Percentiles rank a stretch among this genome's conserved stretches.
Conservation (phyloP, 1,140 invertebrate genomes). For the Fopius arisanus region DNA sequence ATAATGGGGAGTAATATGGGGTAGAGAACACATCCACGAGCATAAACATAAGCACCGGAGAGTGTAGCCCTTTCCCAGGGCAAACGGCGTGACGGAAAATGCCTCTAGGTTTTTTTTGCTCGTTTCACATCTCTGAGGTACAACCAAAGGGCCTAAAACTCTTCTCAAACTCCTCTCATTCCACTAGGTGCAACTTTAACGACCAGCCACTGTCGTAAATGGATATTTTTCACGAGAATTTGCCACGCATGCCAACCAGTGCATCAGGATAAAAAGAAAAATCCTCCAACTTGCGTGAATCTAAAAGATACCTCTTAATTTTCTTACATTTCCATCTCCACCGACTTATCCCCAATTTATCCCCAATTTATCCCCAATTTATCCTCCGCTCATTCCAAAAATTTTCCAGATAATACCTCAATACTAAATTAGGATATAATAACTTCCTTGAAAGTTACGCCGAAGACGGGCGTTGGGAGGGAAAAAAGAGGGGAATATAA, state of each 20-base stretch:
- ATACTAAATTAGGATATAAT: constrained; percentile 59
- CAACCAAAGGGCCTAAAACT: not conserved
- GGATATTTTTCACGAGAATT: not conserved
- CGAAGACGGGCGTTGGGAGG: constrained; percentile 38
- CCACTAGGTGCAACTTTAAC: not conserved
- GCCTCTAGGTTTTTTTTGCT: not conserved
- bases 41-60: not conserved
- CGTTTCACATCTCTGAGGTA: not conserved
- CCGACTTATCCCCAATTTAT: too few relatives aligned
- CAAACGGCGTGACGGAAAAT: not conserved
- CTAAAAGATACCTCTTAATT: too few relatives aligned
- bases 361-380: too few relatives aligned
- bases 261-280: not conserved
- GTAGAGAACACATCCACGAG: not conserved
- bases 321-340: too few relatives aligned
- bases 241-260: constrained; percentile 7
- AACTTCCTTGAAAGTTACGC: constrained; percentile 56
- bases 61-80: not conserved
- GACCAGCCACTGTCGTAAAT: not conserved
- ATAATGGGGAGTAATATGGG: too few relatives aligned
- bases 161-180: not conserved
- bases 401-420: constrained; percentile 48
- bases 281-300: too few relatives aligned
- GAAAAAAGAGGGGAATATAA: constrained; percentile 24
- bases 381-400: too few relatives aligned